phyloP scores from a whole-genome alignment of 1,140 invertebrate species.

The Spodoptera litura region DNA sequence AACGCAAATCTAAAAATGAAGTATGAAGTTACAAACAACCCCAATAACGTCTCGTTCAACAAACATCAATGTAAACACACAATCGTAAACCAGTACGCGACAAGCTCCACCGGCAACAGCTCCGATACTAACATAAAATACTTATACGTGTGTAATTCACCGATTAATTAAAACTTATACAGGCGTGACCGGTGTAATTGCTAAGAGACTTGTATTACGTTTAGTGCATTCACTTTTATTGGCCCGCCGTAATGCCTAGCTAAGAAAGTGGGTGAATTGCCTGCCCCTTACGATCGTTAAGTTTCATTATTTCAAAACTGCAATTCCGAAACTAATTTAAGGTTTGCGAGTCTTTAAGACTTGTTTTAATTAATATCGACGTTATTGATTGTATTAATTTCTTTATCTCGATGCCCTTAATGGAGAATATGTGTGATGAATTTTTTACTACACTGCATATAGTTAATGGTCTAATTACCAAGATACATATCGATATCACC shows the following conservation, averaged over 20 bases:
- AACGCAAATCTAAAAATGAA: too few species aligned
- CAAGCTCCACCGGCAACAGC: conserved; percentile 52
- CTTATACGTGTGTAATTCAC: conserved; percentile 74
- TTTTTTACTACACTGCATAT: not conserved
- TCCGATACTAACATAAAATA: conserved; percentile 61
- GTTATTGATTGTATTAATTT: too few species aligned
- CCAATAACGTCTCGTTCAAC: not conserved
- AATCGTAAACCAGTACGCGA: conserved; percentile 65
- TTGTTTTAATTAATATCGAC: too few species aligned
- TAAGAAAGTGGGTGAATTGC: conserved; percentile 44
- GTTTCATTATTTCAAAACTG: conserved; percentile 30
- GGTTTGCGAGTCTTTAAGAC: not conserved
- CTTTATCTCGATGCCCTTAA: too few species aligned
- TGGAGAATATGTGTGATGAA: too few species aligned
- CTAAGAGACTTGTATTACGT: conserved; percentile 69
- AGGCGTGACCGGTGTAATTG: conserved; percentile 79
- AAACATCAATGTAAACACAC: conserved; percentile 58
- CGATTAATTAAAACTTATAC: conserved; percentile 84
- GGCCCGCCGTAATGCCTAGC: conserved; percentile 44
- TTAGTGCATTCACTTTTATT: conserved; percentile 72
- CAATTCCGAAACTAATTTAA: not conserved
- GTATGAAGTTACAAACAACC: not conserved
- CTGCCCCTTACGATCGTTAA: conserved; percentile 29
- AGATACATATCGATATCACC: conserved; percentile 45
- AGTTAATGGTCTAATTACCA: conserved; percentile 31